Base-by-base conservation (phyloP, 2,888 invertebrate species). In the Drosophila aldrichi region DNA sequence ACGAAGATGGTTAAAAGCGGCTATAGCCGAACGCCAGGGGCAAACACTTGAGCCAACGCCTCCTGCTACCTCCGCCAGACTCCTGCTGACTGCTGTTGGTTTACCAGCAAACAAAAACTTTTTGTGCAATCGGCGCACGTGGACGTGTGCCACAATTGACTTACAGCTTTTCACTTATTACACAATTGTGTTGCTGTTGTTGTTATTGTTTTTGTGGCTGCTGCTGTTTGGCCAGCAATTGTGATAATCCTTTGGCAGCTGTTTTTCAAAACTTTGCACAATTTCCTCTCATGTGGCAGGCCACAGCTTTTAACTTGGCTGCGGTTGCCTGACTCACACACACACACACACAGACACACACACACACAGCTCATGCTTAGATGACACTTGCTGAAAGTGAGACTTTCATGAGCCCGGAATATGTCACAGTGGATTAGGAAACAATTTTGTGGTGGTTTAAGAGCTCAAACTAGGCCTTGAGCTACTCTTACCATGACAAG, bases 101-200 rank as follows among this genome's bases (percentile, higher is more conserved):
- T 59, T n/a, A 32, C 57, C 72, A 59, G 20, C 55, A 70, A 68
- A 68, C 65, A 78, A 51, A 62, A 77, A 75, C 40, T 79, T 75
- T 68, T 75, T 67, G 59, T 70, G 64, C 59, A 74, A 59, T 55
- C 65, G 43, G 18, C 66, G 63, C 77, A 77, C 78, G 74, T 77
- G 77, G 61, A 70, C 34, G 14, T 59, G n/a, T 38, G 48, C 71
- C 84, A 70, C 84, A 87, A 87, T 83, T 83, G 87, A 77, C 82
- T 84, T 79, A 71, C 75, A 73, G 79, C 81, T 80, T 75, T 77
- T 77, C 69, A 70, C 70, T 69, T 60, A 72, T 70, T 58, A 44
- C 62, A 56, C 48, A 41, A 29, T 49, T 40, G 38, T 29, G 54
- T 71, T 59, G 38, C 29, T 43, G 10, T 60, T 52, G 52, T 14